A percentile compares a stretch with the other conserved stretches of the same genome.
These are phyloP conservation scores for Leptopilina clavipes DNA, from an alignment of 1,140 invertebrate species.

Conservation along the genomic window DNA sequence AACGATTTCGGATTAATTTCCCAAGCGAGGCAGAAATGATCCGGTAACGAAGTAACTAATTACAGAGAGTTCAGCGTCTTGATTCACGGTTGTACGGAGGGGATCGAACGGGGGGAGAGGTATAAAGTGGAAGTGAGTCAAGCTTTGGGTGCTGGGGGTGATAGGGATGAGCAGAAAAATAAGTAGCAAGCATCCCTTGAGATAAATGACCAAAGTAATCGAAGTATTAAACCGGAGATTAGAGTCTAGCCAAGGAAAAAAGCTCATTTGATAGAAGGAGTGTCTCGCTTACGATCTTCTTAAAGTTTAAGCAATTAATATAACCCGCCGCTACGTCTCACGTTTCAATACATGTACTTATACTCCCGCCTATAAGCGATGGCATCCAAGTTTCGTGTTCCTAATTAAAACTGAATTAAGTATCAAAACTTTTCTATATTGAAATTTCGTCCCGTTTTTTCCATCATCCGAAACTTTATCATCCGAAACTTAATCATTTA, in stretches of 20 bases:
- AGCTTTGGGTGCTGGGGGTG: neutral
- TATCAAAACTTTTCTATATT: no score
- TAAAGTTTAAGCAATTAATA: slow-evolving; percentile 55
- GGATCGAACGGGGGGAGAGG: neutral
- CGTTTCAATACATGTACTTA: slow-evolving; percentile 22
- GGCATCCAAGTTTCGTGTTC: slow-evolving; percentile 42
- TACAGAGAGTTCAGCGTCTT: slow-evolving; percentile 47
- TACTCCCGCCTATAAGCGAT: neutral
- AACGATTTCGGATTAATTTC: slow-evolving; percentile 29
- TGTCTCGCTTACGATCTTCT: slow-evolving; percentile 45
- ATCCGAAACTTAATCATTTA: no score
- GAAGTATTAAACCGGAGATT: slow-evolving; percentile 54
- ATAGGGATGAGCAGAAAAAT: slow-evolving; percentile 45
- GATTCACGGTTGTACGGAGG: slow-evolving; percentile 39
- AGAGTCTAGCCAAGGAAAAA: slow-evolving; percentile 49
- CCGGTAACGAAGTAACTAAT: slow-evolving; percentile 58
- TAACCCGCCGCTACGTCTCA: slow-evolving; percentile 32
- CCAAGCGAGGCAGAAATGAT: slow-evolving; percentile 36
- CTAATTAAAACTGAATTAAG: slow-evolving; percentile 44
- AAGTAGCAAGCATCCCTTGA: slow-evolving; percentile 41
- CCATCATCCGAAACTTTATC: no score
- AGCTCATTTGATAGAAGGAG: slow-evolving; percentile 48
- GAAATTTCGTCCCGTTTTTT: no score
- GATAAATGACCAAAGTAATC: slow-evolving; percentile 59
- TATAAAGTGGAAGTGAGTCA: slow-evolving; percentile 46